Percentiles rank a stretch among this genome's conserved stretches.
Conservation (phyloP, 2,113 vertebrate genomes). For the Cyprinodon tularosa region DNA sequence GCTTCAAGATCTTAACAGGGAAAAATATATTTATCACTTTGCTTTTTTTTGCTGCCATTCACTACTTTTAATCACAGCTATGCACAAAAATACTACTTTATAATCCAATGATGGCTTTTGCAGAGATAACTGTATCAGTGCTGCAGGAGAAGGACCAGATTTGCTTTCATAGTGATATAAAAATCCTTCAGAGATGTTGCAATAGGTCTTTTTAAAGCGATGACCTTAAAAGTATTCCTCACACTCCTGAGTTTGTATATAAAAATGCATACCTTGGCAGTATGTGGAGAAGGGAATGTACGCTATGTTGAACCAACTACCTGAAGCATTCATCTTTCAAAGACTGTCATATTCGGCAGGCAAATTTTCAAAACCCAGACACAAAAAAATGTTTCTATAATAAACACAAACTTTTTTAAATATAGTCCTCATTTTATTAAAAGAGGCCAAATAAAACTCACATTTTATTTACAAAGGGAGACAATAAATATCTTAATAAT, state of each 20-base stretch:
- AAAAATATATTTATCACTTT: background rate
- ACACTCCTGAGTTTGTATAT: conserved; percentile 71
- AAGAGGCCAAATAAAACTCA: conserved; percentile 85
- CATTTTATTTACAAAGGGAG: conserved; percentile 86
- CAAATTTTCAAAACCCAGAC: conserved; percentile 1
- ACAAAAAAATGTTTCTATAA: conserved; percentile 9
- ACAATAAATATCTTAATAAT: conserved; percentile 89
- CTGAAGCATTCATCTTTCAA: conserved; percentile 52
- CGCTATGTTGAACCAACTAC: conserved; percentile 55
- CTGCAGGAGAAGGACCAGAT: conserved; percentile 7
- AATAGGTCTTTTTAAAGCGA: conserved; percentile 45
- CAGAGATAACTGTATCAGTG: background rate
- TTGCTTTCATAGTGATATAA: conserved; percentile 17
- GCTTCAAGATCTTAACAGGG: background rate
- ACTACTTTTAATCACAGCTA: background rate
- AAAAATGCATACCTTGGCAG: conserved; percentile 77
- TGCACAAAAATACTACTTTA: background rate
- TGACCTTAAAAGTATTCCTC: conserved; percentile 58
- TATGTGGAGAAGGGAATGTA: conserved; percentile 71
- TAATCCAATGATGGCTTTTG: background rate
- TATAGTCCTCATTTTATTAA: conserved; percentile 87
- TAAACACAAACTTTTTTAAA: conserved; percentile 74
- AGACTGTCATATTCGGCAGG: conserved; percentile 5
- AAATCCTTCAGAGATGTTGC: conserved; percentile 44
- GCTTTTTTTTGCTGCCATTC: background rate